These are phyloP conservation scores for Venustaconcha ellipsiformis DNA, from an alignment of 1,140 invertebrate species.

Conservation along the genomic window DNA sequence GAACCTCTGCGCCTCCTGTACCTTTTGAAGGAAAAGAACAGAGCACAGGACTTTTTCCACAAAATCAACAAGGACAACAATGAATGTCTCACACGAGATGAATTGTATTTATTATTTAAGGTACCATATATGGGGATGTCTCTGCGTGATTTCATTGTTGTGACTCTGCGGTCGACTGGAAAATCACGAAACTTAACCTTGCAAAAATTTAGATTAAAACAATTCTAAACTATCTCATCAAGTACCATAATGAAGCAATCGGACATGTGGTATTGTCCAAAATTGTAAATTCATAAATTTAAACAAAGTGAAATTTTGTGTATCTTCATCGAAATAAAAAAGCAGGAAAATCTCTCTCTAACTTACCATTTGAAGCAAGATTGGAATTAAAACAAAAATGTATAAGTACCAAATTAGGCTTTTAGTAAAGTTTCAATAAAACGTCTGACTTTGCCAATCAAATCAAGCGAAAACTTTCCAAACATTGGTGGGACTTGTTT, in stretches of 20 bases:
- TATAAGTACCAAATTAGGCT: too few species aligned
- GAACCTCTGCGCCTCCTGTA: conserved; percentile 50
- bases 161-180: neutral
- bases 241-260: neutral
- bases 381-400: too few species aligned
- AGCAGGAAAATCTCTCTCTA: too few species aligned
- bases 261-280: too few species aligned
- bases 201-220: neutral
- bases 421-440: too few species aligned
- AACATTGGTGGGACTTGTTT: too few species aligned
- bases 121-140: conserved; percentile 13
- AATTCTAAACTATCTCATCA: neutral
- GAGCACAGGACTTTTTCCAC: conserved; percentile 53
- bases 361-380: too few species aligned
- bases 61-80: conserved; percentile 56
- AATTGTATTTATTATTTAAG: conserved; percentile 43
- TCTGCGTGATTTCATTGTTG: neutral
- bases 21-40: conserved; percentile 48
- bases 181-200: neutral
- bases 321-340: too few species aligned
- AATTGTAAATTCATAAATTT: too few species aligned
- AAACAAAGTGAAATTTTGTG: too few species aligned
- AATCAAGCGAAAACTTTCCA: too few species aligned
- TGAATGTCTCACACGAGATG: conserved; percentile 39
- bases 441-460: too few species aligned